These are phyloP conservation scores for Cassiopea xamachana DNA, from an alignment of 30 jellyfish, hydroid and myxozoan genomes.

Conservation along the genomic window DNA sequence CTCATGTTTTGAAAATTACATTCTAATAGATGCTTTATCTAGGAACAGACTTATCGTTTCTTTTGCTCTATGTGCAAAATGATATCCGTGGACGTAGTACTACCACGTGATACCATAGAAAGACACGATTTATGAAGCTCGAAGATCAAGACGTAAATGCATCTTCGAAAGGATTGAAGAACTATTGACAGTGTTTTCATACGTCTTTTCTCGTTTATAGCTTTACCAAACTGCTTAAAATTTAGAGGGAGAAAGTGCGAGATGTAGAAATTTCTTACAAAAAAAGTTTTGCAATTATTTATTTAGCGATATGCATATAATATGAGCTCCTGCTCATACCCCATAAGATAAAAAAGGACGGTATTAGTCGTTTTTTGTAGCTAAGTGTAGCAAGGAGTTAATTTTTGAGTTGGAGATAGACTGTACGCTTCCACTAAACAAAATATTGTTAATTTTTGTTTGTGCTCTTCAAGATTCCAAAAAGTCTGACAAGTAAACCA, in stretches of 20 bases:
- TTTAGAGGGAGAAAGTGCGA: neutral
- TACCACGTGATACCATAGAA: neutral
- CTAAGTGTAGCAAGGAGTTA: no score
- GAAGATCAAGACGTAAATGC: neutral
- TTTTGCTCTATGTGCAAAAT: neutral
- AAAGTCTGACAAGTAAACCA: no score
- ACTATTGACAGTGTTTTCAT: no score
- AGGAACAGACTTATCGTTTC: neutral
- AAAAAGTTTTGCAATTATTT: no score
- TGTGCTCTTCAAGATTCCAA: no score
- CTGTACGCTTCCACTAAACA: no score
- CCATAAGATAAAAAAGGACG: no score
- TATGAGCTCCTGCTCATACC: no score
- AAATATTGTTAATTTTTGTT: no score
- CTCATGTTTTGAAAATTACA: neutral
- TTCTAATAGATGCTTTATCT: neutral
- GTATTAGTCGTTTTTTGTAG: no score
- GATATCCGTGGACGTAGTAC: slow-evolving; percentile 25
- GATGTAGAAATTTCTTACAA: neutral
- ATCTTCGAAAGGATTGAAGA: neutral
- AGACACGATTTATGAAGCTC: neutral
- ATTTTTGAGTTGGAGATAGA: no score
- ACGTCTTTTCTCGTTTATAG: neutral
- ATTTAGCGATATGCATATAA: no score
- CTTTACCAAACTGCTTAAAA: neutral